Base-by-base conservation (phyloP, 2,888 invertebrate species). In the Eupelmus urozonus region DNA sequence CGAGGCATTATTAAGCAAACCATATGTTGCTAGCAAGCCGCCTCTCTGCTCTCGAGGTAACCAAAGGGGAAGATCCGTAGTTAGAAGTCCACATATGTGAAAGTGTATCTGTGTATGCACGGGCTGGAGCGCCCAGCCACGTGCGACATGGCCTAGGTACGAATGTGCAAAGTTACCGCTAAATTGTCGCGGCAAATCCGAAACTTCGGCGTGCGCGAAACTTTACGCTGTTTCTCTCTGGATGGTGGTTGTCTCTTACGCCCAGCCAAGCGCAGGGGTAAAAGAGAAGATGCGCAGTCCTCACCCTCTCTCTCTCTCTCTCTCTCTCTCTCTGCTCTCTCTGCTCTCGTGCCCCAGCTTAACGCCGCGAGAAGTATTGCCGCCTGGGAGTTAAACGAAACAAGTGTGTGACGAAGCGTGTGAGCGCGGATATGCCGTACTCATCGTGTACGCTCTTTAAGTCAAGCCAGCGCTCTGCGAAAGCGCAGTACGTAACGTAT, bases 131-230 rank as follows among this genome's bases (percentile, higher is more conserved):
- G 29, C 13, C 20, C n/a, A 66, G 27, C 55, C 67, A 67, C 53
- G 55, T 55, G 69, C 29, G 42, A 20, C 49, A 20, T 23, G 20
- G 51, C 51, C 20, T 40, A 66, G 49, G 53, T 73, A 76, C 70
- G 78, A 81, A 80, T 81, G 79, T 71, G 79, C 71, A 67, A 81
- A 82, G 79, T 81, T 80, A 63, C 51, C 25, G 66, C 63, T 66
- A 71, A 65, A 81, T 77, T 76, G 80, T 74, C 78, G 42, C 71
- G 69, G 70, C 78, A 76, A 82, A 80, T 78, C 81, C 69, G 72
- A 65, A 79, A 81, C 80, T 79, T 79, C 49, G 72, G 27, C 42
- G 53, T 11, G 62, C 27, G 40, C 55, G 40, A 69, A 76, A 76
- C 73, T 79, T 79, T 59, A 34, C 25, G 16, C 42, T 59, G 70